Conservation (phyloP, 2,888 invertebrate species). For the Eumerus sabulonum region DNA sequence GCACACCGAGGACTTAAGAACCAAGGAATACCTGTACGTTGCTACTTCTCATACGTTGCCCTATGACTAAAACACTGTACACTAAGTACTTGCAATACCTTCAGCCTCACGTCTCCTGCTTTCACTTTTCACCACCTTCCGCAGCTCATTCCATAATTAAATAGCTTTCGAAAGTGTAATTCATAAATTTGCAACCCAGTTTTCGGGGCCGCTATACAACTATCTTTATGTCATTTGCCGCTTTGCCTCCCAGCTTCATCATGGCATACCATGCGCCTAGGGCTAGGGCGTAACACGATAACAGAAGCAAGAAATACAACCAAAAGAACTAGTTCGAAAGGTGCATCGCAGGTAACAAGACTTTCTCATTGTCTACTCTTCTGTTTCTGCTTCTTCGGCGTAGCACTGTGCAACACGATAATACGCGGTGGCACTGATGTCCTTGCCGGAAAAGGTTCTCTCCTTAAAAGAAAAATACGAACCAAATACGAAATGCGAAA, state of each 20-base stretch:
- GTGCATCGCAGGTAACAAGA: slow-evolving; percentile 62
- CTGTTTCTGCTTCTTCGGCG: slow-evolving; percentile 38
- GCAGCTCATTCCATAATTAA: slow-evolving; percentile 57
- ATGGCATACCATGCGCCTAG: neutral
- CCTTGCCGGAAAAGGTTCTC: slow-evolving; percentile 49
- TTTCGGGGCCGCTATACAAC: slow-evolving; percentile 50
- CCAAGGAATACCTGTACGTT: slow-evolving; percentile 37
- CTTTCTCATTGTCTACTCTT: slow-evolving; percentile 65
- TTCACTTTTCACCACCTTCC: slow-evolving; percentile 17
- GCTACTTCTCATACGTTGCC: slow-evolving; percentile 52
- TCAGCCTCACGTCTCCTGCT: slow-evolving; percentile 26
- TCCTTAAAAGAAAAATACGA: slow-evolving; percentile 21
- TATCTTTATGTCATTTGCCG: slow-evolving; percentile 57
- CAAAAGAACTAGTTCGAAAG: slow-evolving; percentile 41
- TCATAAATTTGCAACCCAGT: slow-evolving; percentile 68
- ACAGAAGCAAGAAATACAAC: slow-evolving; percentile 34
- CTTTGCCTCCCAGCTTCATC: neutral
- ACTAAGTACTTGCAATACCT: slow-evolving; percentile 64
- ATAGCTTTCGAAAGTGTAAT: slow-evolving; percentile 64
- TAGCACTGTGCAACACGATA: slow-evolving; percentile 23
- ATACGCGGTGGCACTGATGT: slow-evolving; percentile 49
- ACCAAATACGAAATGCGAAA: slow-evolving; percentile 26
- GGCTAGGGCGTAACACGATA: slow-evolving; percentile 30
- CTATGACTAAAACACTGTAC: slow-evolving; percentile 44
- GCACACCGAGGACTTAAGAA: slow-evolving; percentile 57